A percentile compares a stretch with the other conserved stretches of the same genome.
Conservation (phyloP, 2,113 vertebrate genomes). For the Uria aalge region DNA sequence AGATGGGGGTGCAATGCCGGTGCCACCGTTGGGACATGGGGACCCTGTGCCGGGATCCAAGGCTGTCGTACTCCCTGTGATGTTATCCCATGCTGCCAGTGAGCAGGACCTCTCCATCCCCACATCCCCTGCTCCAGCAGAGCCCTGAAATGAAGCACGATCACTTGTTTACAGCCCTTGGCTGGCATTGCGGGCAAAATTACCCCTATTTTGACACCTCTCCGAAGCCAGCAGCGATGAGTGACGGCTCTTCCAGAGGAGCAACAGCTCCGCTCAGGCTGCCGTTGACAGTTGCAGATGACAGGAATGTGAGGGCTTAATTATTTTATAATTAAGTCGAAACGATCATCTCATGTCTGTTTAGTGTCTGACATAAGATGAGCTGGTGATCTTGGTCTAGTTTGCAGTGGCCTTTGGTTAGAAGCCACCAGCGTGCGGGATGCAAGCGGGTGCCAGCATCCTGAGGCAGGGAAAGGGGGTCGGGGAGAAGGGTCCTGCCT, state of each 20-base stretch:
- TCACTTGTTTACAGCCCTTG: neutral
- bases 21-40: neutral
- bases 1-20: rapidly evolving
- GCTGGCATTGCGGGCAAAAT: neutral
- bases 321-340: slow-evolving; percentile 42
- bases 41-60: rapidly evolving
- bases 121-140: neutral
- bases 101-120: neutral
- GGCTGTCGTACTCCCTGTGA: neutral
- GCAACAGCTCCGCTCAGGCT: neutral
- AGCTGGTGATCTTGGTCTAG: neutral
- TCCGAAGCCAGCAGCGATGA: neutral
- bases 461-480: rapidly evolving
- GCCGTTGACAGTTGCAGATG: slow-evolving; percentile 17
- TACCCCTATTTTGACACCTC: slow-evolving; percentile 40
- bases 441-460: neutral
- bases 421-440: rapidly evolving
- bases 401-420: neutral
- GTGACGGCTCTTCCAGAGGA: neutral
- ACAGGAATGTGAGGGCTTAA: slow-evolving; percentile 32
- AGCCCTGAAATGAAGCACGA: neutral
- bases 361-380: neutral
- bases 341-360: neutral
- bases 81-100: rapidly evolving
- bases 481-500: neutral